Evolutionary conservation across 2,797 vertebrate genomes (phyloP).

Genomic region (Rhodeus uyekii): DNA sequence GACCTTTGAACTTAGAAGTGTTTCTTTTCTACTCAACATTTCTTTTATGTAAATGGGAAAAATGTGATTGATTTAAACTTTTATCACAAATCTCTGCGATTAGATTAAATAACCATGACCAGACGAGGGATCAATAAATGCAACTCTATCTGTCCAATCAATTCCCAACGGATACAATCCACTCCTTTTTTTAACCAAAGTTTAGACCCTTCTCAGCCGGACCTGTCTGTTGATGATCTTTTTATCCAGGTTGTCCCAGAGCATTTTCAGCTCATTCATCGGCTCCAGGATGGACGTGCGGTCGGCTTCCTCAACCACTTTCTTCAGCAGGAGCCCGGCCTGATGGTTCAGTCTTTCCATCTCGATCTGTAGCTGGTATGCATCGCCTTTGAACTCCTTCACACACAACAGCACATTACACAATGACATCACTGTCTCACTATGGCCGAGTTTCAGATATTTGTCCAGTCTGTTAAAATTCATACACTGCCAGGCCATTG

Average conservation of each 20-base stretch:
- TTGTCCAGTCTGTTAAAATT: too few relatives aligned
- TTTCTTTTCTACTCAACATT: background rate
- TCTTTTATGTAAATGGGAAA: background rate
- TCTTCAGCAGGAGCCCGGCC: constrained; percentile 91
- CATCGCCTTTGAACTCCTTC: constrained; percentile 94
- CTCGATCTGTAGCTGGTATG: constrained; percentile 98
- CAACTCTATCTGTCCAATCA: background rate
- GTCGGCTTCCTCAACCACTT: constrained; percentile 86
- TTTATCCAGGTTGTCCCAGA: constrained; percentile 92
- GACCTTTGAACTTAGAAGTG: background rate
- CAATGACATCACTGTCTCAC: background rate
- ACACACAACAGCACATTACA: constrained; percentile 3
- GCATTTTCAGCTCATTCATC: constrained; percentile 87
- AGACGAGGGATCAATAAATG: background rate
- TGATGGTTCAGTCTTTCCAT: constrained; percentile 97
- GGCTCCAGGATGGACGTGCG: constrained; percentile 90
- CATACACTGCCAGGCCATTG: background rate
- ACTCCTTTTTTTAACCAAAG: too few relatives aligned
- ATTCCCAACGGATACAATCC: background rate
- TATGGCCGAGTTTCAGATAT: background rate
- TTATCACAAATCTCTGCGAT: background rate
- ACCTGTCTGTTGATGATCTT: constrained; percentile 96
- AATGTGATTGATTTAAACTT: background rate
- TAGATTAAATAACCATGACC: background rate
- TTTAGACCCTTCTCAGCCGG: constrained; percentile 18